phyloP scores from a whole-genome alignment of 2,113 vertebrate species.

The Ceyx melanurus region DNA sequence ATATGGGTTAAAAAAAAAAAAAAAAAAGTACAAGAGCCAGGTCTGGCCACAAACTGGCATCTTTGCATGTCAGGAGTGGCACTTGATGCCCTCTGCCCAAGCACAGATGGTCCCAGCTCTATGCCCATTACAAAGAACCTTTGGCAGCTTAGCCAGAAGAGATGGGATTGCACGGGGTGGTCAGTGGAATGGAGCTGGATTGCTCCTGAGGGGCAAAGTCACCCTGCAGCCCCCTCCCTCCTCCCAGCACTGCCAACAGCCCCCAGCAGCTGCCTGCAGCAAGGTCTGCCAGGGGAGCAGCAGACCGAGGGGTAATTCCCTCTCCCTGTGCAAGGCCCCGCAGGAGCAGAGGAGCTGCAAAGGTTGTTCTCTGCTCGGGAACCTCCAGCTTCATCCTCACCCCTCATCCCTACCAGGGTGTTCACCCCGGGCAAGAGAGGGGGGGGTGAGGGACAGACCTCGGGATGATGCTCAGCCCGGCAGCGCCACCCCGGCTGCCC shows the following conservation, averaged over 20 bases:
- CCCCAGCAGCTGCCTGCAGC: neutral
- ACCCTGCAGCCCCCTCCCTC: neutral
- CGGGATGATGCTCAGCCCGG: neutral
- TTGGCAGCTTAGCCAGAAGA: neutral
- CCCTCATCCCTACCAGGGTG: no score
- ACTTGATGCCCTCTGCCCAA: accelerated
- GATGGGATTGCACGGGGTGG: accelerated
- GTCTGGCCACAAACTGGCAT: neutral
- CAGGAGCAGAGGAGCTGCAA: neutral
- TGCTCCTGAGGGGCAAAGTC: neutral
- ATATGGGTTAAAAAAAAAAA: accelerated
- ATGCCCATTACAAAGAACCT: accelerated
- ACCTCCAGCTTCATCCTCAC: neutral
- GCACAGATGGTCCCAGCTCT: neutral
- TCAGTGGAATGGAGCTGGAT: accelerated
- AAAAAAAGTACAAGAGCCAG: neutral
- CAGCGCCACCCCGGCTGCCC: no score
- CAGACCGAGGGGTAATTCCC: neutral
- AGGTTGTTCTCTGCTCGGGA: neutral
- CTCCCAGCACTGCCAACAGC: neutral
- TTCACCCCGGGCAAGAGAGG: neutral
- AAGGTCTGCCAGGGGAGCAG: neutral
- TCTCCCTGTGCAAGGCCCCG: neutral
- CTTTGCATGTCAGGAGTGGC: accelerated
- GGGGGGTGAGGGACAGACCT: neutral